These are phyloP conservation scores for Suncus etruscus DNA, from an alignment of 2,113 vertebrate species.

Conservation along the genomic window DNA sequence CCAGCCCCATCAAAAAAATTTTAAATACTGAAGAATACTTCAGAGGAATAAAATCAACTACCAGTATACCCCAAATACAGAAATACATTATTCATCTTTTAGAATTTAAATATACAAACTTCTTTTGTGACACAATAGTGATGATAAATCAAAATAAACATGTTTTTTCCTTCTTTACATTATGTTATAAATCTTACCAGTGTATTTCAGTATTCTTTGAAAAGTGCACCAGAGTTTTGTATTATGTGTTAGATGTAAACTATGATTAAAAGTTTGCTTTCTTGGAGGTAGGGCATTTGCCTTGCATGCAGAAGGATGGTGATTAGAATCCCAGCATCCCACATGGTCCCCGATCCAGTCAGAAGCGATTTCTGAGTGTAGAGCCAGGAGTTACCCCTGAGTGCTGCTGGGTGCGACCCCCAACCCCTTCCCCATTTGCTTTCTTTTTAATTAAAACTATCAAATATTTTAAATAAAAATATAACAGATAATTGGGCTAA, in stretches of 20 bases:
- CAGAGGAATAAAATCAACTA: constrained; percentile 32
- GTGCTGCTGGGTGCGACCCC: no score
- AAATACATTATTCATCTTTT: constrained; percentile 47
- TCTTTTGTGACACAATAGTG: not conserved
- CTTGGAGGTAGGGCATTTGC: no score
- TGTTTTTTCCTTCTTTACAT: not conserved
- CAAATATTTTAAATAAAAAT: constrained; percentile 30
- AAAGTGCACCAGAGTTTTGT: not conserved
- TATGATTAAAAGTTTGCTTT: not conserved
- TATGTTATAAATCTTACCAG: not conserved
- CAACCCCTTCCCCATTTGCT: no score
- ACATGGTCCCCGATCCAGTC: no score
- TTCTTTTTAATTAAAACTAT: constrained; percentile 32
- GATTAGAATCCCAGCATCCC: no score
- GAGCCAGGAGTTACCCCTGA: no score
- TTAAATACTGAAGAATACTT: not conserved
- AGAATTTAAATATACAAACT: constrained; percentile 1
- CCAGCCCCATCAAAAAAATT: not conserved
- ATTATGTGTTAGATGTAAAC: not conserved
- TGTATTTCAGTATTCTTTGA: constrained; percentile 40
- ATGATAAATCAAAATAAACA: not conserved
- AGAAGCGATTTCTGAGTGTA: no score
- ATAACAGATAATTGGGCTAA: constrained; percentile 17
- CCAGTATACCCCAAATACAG: not conserved
- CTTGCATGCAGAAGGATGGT: no score